Evolutionary conservation across 2,888 invertebrate genomes (phyloP).

Genomic region (Aphodius sticticus): DNA sequence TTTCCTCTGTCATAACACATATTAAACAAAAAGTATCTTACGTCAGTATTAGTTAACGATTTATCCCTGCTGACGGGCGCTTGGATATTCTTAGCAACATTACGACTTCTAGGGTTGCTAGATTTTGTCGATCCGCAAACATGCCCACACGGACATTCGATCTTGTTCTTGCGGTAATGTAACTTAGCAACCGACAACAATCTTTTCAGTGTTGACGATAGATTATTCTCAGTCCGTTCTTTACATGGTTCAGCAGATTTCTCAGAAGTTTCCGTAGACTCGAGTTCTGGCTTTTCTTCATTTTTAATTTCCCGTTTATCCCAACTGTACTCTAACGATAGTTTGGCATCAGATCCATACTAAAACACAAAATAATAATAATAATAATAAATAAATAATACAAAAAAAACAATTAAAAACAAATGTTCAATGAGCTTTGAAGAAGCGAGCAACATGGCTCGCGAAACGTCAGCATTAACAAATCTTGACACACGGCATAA

Average conservation of each 20-base stretch:
- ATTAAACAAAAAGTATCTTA: slow-evolving; percentile 11
- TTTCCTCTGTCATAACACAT: too few species aligned
- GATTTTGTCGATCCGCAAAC: slow-evolving; percentile 57
- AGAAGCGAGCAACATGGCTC: too few species aligned
- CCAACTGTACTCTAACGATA: slow-evolving; percentile 85
- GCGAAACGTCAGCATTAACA: too few species aligned
- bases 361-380: slow-evolving; percentile 52
- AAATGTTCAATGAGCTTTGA: too few species aligned
- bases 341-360: slow-evolving; percentile 78
- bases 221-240: slow-evolving; percentile 38
- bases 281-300: slow-evolving; percentile 28
- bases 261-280: slow-evolving; percentile 43
- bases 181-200: slow-evolving; percentile 65
- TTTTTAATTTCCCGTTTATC: slow-evolving; percentile 51
- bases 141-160: slow-evolving; percentile 67
- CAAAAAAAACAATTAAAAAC: too few species aligned
- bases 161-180: slow-evolving; percentile 56
- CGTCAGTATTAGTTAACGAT: slow-evolving; percentile 32
- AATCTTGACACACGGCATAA: too few species aligned
- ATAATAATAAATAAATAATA: not conserved
- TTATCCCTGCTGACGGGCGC: slow-evolving; percentile 27
- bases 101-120: slow-evolving; percentile 19
- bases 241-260: slow-evolving; percentile 50
- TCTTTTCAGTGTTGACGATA: slow-evolving; percentile 62
- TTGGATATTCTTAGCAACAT: slow-evolving; percentile 28